These are phyloP conservation scores for Austrofundulus limnaeus DNA, from an alignment of 2,113 vertebrate species.

Conservation along the genomic window DNA sequence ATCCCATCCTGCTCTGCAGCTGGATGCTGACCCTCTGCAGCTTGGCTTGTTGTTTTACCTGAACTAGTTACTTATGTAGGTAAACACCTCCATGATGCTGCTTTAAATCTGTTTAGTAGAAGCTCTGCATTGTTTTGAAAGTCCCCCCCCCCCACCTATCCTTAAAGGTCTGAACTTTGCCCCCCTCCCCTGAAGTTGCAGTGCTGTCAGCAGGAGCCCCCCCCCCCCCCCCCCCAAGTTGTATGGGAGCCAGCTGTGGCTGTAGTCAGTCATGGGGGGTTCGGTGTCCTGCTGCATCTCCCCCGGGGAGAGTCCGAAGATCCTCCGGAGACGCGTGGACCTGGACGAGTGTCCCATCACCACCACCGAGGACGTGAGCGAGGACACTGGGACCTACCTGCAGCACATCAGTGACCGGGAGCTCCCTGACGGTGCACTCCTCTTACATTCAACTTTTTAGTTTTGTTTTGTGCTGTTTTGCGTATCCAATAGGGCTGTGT, in stretches of 20 bases:
- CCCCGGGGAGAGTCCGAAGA: constrained; percentile 87
- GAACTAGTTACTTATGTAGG: background rate
- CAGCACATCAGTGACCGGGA: constrained; percentile 95
- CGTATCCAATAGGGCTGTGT: too few relatives aligned
- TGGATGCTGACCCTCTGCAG: background rate
- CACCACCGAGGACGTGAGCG: constrained; percentile 81
- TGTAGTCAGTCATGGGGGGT: constrained; percentile 82
- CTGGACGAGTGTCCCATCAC: constrained; percentile 82
- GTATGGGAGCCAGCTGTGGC: constrained; percentile 45
- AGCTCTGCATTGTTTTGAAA: too few relatives aligned
- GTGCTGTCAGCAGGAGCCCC: constrained; percentile 3
- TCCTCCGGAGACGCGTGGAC: constrained; percentile 71
- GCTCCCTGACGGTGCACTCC: constrained; percentile 91
- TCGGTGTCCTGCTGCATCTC: constrained; percentile 91
- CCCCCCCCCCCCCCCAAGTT: constrained; percentile 13
- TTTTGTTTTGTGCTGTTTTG: too few relatives aligned
- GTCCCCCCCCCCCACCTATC: too few relatives aligned
- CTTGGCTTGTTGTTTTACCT: background rate
- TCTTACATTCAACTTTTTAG: too few relatives aligned
- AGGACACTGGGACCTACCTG: constrained; percentile 89
- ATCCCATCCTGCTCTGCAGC: constrained; percentile 5
- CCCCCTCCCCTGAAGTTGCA: background rate
- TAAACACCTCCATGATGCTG: too few relatives aligned
- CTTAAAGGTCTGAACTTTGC: constrained; percentile 6
- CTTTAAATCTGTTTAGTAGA: too few relatives aligned